Conservation (phyloP, 1,140 invertebrate species). For the Streblospio benedicti region DNA sequence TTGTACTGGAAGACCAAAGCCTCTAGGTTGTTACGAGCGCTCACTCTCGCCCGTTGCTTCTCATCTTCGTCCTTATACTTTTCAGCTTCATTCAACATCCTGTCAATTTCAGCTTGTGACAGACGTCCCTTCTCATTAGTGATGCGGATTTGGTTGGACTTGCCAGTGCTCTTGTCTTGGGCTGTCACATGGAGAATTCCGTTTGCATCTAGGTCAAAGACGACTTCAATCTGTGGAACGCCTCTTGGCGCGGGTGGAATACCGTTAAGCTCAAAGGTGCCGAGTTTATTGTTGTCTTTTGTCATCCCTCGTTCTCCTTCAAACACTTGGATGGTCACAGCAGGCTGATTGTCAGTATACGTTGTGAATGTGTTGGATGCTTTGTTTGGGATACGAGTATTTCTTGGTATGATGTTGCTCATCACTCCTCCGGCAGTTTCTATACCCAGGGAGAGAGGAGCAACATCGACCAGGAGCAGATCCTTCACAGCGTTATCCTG, state of each 20-base stretch:
- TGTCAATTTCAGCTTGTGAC: constrained; percentile 11
- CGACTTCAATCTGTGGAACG: constrained; percentile 80
- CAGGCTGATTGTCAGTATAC: constrained; percentile 58
- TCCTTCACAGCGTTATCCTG: constrained; percentile 35
- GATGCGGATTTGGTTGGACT: constrained; percentile 66
- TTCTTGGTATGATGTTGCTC: constrained; percentile 35
- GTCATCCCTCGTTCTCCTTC: constrained; percentile 90
- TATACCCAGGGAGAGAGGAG: constrained; percentile 41
- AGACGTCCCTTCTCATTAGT: constrained; percentile 95
- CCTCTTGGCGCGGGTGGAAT: constrained; percentile 86
- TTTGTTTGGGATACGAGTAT: constrained; percentile 40
- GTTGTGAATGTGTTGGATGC: constrained; percentile 40
- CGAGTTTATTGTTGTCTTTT: constrained; percentile 66
- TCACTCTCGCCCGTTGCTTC: constrained; percentile 71
- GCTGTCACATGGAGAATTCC: constrained; percentile 58
- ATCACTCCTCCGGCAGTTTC: constrained; percentile 61
- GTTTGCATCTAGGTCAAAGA: constrained; percentile 59
- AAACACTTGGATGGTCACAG: constrained; percentile 62
- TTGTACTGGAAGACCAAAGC: constrained; percentile 87
- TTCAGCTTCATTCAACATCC: constrained; percentile 9
- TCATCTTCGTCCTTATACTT: no score
- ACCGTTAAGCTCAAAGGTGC: constrained; percentile 82
- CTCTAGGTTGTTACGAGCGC: constrained; percentile 83
- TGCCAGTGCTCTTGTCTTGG: constrained; percentile 60
- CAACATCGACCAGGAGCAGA: constrained; percentile 43